These are phyloP conservation scores for Mesoclemmys tuberculata DNA, from an alignment of 2,113 vertebrate genomes.

Conservation along the genomic window DNA sequence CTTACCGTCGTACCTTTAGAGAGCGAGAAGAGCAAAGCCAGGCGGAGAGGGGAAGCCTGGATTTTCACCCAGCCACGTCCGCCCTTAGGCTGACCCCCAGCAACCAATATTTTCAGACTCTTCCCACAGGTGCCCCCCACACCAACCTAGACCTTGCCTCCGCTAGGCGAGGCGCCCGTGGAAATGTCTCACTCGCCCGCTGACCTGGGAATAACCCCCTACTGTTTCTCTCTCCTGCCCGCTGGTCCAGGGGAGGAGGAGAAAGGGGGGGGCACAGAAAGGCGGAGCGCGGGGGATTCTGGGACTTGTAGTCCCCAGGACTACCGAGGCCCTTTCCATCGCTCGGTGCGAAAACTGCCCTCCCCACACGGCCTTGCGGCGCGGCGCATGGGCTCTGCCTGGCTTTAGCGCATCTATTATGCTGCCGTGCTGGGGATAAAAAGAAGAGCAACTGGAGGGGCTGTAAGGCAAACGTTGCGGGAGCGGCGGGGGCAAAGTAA, in stretches of 20 bases:
- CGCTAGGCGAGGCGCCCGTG: accelerated
- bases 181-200: neutral
- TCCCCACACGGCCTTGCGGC: conserved; percentile 79
- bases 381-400: conserved; percentile 88
- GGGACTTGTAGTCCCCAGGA: conserved; percentile 79
- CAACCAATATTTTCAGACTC: neutral
- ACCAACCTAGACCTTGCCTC: neutral
- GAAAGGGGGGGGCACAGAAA: conserved; percentile 3
- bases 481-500: conserved; percentile 86
- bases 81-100: neutral
- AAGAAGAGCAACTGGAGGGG: conserved; percentile 84
- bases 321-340: neutral
- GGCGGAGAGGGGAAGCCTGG: conserved; percentile 13
- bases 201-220: conserved; percentile 52
- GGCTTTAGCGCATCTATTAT: conserved; percentile 92
- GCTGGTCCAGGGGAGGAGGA: conserved; percentile 39
- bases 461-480: conserved; percentile 82
- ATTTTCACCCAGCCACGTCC: conserved; percentile 23
- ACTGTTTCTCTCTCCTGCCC: conserved; percentile 48
- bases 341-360: conserved; percentile 78
- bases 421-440: conserved; percentile 92
- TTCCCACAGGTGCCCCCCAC: neutral
- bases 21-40: neutral
- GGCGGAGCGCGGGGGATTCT: neutral
- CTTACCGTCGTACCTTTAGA: neutral